Base-by-base conservation (phyloP, 1,140 invertebrate genomes). In the Rhagoletis zephyria region DNA sequence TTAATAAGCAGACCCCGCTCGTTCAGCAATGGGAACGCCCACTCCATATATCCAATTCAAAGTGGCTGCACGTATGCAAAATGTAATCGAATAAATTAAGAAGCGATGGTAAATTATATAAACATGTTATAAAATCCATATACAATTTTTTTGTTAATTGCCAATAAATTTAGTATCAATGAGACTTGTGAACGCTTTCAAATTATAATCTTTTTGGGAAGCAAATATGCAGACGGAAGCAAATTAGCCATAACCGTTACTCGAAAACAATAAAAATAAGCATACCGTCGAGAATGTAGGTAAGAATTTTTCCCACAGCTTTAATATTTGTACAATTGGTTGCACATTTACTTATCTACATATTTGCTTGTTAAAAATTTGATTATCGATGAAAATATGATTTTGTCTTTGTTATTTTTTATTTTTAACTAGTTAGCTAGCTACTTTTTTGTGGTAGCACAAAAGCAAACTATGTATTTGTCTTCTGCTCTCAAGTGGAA, bases 11-110 rank as follows among this genome's bases (percentile, higher is more conserved):
- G 45, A 74, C 42, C 45, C 14, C 5, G 42, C 67, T 74, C 42
- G 45, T 74, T 48, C 67, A 74, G 67, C 67, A 74, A 74, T 4
- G 67, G 16, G 45, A 40, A 74, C 67, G 67, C 67, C 67, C 67
- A 74, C 67, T 40, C 7, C 14, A 30, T 30, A 30, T 30, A 30
- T 30, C 30, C 30, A 45, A 45, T 16, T 74, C 42, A 48, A 42
- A 12, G 42, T 40, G 42, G 67, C 10, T 45, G 42, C 67, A 74
- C 10, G 45, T 10, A 74, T 5, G 10, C 67, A n/a, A 48, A 74
- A 74, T 45, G 5, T 0, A 74, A 74, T 16, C 4, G 0, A n/a
- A 42, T 48, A 42, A 74, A 16, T n/a, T n/a, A 74, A 74, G 45
- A 74, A 45, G 45, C 40, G 6, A 74, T 45, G 3, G 16, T 48